phyloP scores from a whole-genome alignment of 2,113 vertebrate species.

The Myanophis thanlyinensis region DNA sequence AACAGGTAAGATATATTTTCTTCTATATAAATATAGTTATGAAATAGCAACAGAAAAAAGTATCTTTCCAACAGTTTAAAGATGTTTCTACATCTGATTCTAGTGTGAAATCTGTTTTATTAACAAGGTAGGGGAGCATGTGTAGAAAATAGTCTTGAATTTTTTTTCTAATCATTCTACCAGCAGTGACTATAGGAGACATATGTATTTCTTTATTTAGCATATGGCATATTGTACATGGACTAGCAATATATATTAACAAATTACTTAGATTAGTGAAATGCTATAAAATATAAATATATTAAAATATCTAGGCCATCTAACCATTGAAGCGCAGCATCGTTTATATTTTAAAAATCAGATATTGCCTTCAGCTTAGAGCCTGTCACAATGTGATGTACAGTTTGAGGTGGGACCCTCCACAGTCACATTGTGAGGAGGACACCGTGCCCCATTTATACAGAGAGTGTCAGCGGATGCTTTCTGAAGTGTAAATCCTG shows the following conservation, averaged over 20 bases:
- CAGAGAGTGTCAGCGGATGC: neutral
- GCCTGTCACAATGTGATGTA: neutral
- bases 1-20: constrained; percentile 82
- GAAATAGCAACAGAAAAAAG: neutral
- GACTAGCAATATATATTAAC: neutral
- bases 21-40: neutral
- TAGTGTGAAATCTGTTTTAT: neutral
- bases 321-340: neutral
- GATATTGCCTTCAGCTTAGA: neutral
- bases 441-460: neutral
- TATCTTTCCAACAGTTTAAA: neutral
- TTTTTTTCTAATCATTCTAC: neutral
- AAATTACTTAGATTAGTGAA: neutral
- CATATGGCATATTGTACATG: no score
- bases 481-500: neutral
- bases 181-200: neutral
- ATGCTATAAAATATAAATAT: neutral
- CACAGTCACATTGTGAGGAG: neutral
- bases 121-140: neutral
- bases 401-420: neutral
- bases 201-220: no score
- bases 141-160: neutral
- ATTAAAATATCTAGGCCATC: neutral
- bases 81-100: neutral
- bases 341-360: neutral